Conservation (phyloP, 1,140 invertebrate genomes). For the Goniozus legneri region DNA sequence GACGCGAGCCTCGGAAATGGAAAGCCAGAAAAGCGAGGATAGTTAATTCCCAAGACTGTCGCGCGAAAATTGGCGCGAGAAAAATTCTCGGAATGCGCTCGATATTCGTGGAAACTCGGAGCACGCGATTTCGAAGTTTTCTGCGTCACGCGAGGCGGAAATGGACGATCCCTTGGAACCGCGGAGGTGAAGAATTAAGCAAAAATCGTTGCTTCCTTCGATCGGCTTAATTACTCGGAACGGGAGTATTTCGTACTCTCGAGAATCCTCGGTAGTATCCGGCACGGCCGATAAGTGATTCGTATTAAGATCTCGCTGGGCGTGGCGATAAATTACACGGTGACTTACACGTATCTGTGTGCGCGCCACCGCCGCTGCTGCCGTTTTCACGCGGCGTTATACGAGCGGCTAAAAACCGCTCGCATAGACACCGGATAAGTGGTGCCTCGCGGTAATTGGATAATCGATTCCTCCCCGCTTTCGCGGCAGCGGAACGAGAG, state of each 20-base stretch:
- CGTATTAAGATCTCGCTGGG: constrained; percentile 38
- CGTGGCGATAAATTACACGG: constrained; percentile 37
- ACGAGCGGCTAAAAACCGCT: constrained; percentile 20
- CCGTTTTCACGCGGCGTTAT: constrained; percentile 9
- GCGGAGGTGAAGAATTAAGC: constrained; percentile 9
- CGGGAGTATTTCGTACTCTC: too few species aligned
- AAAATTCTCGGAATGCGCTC: too few species aligned
- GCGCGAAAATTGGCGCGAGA: too few species aligned
- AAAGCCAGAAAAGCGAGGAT: too few species aligned
- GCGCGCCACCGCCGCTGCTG: constrained; percentile 22
- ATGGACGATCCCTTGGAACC: too few species aligned
- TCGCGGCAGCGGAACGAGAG: constrained; percentile 5
- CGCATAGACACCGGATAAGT: constrained; percentile 2
- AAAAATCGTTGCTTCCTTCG: constrained; percentile 13
- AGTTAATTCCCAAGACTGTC: too few species aligned
- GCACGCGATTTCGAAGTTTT: too few species aligned
- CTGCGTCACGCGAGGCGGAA: too few species aligned
- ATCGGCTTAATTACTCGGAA: constrained; percentile 27
- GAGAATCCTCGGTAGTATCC: constrained; percentile 14
- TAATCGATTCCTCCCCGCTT: constrained; percentile 26
- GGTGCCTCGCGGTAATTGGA: not conserved
- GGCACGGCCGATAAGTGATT: constrained; percentile 30
- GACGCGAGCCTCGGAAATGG: too few species aligned
- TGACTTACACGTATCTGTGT: constrained; percentile 20
- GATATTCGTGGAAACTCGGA: too few species aligned